A percentile compares a stretch with the other conserved stretches of the same genome.
phyloP scores from a whole-genome alignment of 1,140 invertebrate genomes.

The Hylyphantes graminicola region DNA sequence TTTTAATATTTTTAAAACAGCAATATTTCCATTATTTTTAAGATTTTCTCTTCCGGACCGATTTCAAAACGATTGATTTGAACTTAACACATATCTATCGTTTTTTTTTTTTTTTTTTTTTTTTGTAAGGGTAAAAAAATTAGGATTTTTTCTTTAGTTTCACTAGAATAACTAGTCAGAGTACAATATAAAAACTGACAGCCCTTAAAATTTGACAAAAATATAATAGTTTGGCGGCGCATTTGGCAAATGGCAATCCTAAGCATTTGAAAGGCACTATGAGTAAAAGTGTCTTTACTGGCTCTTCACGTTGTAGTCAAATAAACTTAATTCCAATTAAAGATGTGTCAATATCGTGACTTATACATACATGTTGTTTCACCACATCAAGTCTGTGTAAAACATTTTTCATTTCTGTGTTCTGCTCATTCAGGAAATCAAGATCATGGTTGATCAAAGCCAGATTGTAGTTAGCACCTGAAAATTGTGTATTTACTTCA shows the following conservation, averaged over 20 bases:
- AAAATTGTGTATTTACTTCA: not conserved
- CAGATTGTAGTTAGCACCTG: slow-evolving; percentile 17
- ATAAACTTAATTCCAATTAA: not conserved
- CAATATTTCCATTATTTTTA: no score
- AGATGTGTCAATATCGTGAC: no score
- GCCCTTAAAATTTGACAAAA: not conserved
- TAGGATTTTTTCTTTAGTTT: no score
- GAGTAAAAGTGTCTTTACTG: not conserved
- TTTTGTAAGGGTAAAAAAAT: no score
- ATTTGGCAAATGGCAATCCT: not conserved
- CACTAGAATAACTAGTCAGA: not conserved
- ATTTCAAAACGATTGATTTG: no score
- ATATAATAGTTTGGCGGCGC: not conserved
- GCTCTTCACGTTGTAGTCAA: not conserved
- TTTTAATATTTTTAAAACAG: no score
- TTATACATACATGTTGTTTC: slow-evolving; percentile 11
- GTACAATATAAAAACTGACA: not conserved
- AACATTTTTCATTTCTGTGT: slow-evolving; percentile 30
- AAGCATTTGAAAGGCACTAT: not conserved
- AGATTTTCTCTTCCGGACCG: no score
- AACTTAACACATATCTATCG: no score
- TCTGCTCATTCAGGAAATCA: slow-evolving; percentile 39
- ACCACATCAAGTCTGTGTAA: slow-evolving; percentile 3
- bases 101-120: no score
- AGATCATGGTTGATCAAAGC: slow-evolving; percentile 46